A percentile compares a stretch with the other conserved stretches of the same genome.
Evolutionary conservation across 2,888 invertebrate species (phyloP).

Genomic region (Brachylomia viminalis): DNA sequence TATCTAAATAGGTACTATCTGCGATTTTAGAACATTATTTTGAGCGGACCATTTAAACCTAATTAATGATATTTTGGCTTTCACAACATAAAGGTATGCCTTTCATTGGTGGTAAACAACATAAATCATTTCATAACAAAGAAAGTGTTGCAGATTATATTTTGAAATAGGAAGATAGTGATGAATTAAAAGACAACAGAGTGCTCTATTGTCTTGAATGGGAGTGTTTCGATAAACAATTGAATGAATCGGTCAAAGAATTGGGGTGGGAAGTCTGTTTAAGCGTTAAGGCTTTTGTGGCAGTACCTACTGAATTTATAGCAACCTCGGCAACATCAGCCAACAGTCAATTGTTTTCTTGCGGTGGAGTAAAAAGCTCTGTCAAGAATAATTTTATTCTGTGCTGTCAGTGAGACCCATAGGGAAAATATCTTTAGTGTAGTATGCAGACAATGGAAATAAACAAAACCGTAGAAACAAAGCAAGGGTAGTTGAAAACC

Average conservation of each 20-base stretch:
- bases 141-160: conserved; percentile 25
- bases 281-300: neutral
- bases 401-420: too few relatives aligned
- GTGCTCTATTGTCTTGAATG: conserved; percentile 35
- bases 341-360: neutral
- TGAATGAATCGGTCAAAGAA: conserved; percentile 4
- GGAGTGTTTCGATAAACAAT: conserved; percentile 26
- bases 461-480: too few relatives aligned
- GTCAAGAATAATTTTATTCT: neutral
- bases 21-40: neutral
- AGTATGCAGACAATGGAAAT: too few relatives aligned
- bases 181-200: conserved; percentile 40
- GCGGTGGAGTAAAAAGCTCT: neutral
- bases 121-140: conserved; percentile 59
- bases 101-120: conserved; percentile 35
- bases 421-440: too few relatives aligned
- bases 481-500: too few relatives aligned
- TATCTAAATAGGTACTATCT: neutral
- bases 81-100: neutral
- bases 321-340: neutral
- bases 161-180: conserved; percentile 42
- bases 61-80: too few relatives aligned
- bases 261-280: neutral
- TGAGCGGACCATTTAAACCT: neutral
- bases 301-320: too few relatives aligned